Base-by-base conservation (phyloP, 2,797 vertebrate species). In the Oreochromis grahami region DNA sequence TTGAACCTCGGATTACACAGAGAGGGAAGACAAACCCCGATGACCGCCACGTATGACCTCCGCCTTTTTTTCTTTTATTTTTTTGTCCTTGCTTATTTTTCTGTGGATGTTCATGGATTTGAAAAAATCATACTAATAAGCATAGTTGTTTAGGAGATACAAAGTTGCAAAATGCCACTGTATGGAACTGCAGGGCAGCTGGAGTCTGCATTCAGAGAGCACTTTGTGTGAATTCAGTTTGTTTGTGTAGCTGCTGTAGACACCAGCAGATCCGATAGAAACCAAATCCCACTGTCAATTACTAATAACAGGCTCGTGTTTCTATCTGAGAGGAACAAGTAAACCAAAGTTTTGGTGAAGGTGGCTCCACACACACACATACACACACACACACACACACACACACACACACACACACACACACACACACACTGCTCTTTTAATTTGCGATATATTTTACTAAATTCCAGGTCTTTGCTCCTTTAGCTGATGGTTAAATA, bases 1-100 rank as follows among this genome's bases (percentile, higher is more conserved):
- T 55, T 86, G 65, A 84, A 83, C 50, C 50, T 78, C 26, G 48
- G 78, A 87, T 84, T 77, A 79, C 84, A 85, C 80, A 80, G 11
- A 63, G n/a, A 2, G 60, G 78, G 79, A 51, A 82, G 29, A 76
- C 5, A 4, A 34, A 53, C 50, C 50, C 52, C 19, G 17, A 72
- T 55, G 60, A 77, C 76, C 55, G 48, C 15, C 32, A 56, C 63
- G 55, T 63, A 74, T 56, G 70, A 74, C 70, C 45, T n/a, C 14
- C 1, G 26, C 2, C 15, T 55, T 52, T 63, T 52, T 43, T 26
- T 36, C 48, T 3, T 48, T 51, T 24, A 0, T 1, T 21, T 36
- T 63, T 63, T 5, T 38, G 19, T 63, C 58, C 19, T 63, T 0
- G 34, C 58, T 38, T 19, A 21, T 41, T 76, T 85, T 76, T 78